Evolutionary conservation across 1,140 invertebrate genomes (phyloP), one percentile per base, ranked within the genome.

Genomic region (Oscheius sp.): DNA sequence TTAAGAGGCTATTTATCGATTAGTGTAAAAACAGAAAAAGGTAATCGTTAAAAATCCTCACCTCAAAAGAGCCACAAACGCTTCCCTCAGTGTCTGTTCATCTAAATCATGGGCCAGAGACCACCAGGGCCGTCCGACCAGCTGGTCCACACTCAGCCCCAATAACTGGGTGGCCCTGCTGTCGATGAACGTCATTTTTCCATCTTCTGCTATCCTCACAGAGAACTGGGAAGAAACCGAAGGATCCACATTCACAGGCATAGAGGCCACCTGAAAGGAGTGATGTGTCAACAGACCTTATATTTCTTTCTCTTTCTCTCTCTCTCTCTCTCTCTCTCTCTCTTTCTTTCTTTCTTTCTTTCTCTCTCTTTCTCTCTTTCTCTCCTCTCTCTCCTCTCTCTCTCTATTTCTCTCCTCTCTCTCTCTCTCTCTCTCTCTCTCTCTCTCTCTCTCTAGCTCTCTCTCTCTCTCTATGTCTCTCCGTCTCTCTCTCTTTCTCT

Each of bases 161-260:
- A 83, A 58, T 13, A 83, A 35, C 28, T 83, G 45, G 18, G 18
- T 52, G 10, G 67, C 75, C 61, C 77, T 58, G 36, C 74, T 68
- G 49, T 83, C 82, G 3, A 80, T 75, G 61, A 84, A 83, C n/a
- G 80, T 83, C 23, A 84, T 72, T 49, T 79, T 83, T 35, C 81
- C 81, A 18, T 84, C 81, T 58, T 82, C 74, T 1, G 72, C 34
- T 29, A 74, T 34, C 32, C 75, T 46, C 18, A 74, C 75, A 2
- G 75, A 75, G 58, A 76, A 76, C n/a, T 73, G 71, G 29, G 64
- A 61, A 3, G 68, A 42, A 23, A 58, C 59, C n/a, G 69, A 58
- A 3, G 71, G 74, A 55, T 73, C 74, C 7, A 45, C 71, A 61
- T 71, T 67, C 4, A 74, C 52, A 1, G 79, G 74, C 79, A 79